These are phyloP conservation scores for Esox masquinongy DNA, from an alignment of 2,797 vertebrate genomes.

Conservation along the genomic window DNA sequence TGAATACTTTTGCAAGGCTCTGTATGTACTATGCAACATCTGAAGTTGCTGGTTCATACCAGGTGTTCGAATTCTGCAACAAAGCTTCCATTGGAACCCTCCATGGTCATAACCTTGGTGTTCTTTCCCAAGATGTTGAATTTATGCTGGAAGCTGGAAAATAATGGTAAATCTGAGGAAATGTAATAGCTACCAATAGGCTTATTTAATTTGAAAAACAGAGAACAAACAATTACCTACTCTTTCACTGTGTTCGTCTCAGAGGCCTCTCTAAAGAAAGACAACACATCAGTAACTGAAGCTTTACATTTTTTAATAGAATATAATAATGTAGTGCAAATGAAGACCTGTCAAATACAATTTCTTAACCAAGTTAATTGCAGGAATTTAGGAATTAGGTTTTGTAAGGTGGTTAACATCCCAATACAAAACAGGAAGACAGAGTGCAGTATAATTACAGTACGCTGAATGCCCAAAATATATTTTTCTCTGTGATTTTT, in stretches of 20 bases:
- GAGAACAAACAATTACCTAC: constrained; percentile 60
- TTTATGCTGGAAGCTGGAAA: constrained; percentile 79
- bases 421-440: no score
- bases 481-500: no score
- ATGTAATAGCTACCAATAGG: not conserved
- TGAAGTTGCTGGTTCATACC: constrained; percentile 66
- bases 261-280: constrained; percentile 79
- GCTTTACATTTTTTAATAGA: not conserved
- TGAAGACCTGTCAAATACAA: no score
- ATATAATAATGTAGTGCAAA: not conserved
- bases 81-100: constrained; percentile 95
- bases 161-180: not conserved
- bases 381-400: no score
- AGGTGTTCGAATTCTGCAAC: constrained; percentile 94
- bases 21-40: no score
- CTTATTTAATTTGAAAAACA: not conserved
- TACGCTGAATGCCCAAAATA: no score
- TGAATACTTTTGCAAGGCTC: no score
- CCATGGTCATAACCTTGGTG: constrained; percentile 98
- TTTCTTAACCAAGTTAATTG: no score
- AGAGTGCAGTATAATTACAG: no score
- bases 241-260: constrained; percentile 81
- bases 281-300: constrained; percentile 1
- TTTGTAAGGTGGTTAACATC: no score
- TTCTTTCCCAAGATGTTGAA: constrained; percentile 94